Evolutionary conservation across 2,888 invertebrate genomes (phyloP).

Genomic region (Saturnia japonica): DNA sequence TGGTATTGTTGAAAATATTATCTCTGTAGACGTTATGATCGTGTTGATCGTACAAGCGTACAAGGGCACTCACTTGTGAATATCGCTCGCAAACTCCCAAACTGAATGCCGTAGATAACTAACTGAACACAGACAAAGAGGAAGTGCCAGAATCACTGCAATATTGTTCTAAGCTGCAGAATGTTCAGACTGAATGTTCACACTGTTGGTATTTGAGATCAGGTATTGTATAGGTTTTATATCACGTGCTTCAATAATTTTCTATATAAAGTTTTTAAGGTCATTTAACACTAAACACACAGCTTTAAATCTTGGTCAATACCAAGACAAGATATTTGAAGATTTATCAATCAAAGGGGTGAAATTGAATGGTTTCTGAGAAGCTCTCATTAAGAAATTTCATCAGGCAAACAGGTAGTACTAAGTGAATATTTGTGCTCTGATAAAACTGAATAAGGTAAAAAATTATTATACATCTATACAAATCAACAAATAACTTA

Average conservation of each 20-base stretch:
- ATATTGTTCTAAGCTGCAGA: not conserved
- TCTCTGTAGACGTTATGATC: not conserved
- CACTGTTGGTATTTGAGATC: not conserved
- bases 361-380: not conserved
- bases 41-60: not conserved
- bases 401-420: not conserved
- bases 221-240: not conserved
- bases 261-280: not conserved
- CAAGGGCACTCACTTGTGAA: not conserved
- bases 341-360: not conserved
- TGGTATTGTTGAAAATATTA: not conserved
- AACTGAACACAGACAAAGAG: not conserved
- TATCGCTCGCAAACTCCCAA: not conserved
- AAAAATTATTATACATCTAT: not conserved
- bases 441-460: not conserved
- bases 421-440: not conserved
- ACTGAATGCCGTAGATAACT: slow-evolving; percentile 2
- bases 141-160: not conserved
- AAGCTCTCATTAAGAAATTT: not conserved
- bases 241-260: no score
- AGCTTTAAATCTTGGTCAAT: no score
- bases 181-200: not conserved
- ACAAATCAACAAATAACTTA: no score
- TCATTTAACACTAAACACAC: not conserved
- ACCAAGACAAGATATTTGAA: not conserved